A percentile compares a stretch with the other conserved stretches of the same genome.
These are phyloP conservation scores for Ctenopoma multispine DNA, from an alignment of 2,797 vertebrate genomes.

Conservation along the genomic window DNA sequence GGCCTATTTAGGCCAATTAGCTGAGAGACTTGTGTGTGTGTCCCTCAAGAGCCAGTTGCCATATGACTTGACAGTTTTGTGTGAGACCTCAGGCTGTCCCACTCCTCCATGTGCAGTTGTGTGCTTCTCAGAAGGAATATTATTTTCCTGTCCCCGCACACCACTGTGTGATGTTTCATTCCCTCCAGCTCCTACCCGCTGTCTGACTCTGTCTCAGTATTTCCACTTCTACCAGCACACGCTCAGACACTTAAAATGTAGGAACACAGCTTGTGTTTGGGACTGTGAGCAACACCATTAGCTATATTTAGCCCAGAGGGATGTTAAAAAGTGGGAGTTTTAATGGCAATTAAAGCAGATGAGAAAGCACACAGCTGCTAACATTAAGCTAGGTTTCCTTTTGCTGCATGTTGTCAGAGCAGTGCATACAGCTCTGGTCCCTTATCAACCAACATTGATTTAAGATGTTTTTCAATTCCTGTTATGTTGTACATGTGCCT, in stretches of 20 bases:
- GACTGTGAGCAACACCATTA: neutral
- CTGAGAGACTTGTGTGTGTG: neutral
- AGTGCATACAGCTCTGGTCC: neutral
- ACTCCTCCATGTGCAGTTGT: constrained; percentile 4
- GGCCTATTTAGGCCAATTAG: neutral
- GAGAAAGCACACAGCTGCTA: neutral
- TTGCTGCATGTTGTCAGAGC: neutral
- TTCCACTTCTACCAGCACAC: constrained; percentile 19
- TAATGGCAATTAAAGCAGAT: neutral
- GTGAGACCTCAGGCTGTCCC: constrained; percentile 30
- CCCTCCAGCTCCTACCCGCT: constrained; percentile 11
- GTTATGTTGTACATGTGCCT: no score
- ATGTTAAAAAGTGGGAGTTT: neutral
- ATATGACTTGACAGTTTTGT: constrained; percentile 25
- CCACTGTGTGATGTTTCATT: constrained; percentile 10
- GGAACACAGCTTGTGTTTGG: constrained; percentile 32
- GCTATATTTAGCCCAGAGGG: constrained; percentile 39
- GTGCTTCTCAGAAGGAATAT: neutral
- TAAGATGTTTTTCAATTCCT: neutral
- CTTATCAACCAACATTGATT: no score
- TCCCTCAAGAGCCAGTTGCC: constrained; percentile 2
- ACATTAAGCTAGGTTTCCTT: neutral
- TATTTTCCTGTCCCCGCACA: neutral
- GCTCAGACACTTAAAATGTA: constrained; percentile 4
- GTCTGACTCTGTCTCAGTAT: neutral